Base-by-base conservation (phyloP, 35 echinoderm and acorn worm species). In the Ophiothrix spiculata region DNA sequence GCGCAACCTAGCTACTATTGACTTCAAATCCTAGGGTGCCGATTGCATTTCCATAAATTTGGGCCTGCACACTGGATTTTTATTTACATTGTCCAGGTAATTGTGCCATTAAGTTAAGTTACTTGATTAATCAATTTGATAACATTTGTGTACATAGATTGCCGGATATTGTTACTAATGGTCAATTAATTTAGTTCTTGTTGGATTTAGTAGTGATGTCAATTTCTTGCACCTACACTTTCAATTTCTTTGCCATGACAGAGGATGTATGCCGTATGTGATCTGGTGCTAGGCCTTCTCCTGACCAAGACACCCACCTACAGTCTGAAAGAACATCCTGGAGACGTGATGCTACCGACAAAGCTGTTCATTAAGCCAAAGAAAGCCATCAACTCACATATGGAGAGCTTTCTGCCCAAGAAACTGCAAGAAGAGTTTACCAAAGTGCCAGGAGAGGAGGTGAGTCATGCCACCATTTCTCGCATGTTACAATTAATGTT, bases 231-330 rank as follows among this genome's bases (percentile, higher is more conserved):
- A n/a, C 13, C 8, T n/a, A n/a, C n/a, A n/a, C n/a, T 78, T n/a
- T 45, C 25, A 12, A 35, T 40, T 40, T 41, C 40, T 31, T 36
- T 74, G 21, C n/a, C n/a, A n/a, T n/a, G n/a, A 28, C 36, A 98
- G 95, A 98, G 94, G 89, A 77, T 98, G 38, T 98, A 98, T 89
- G 95, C 95, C 29, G 88, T 98, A 23, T 98, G 95, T 89, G 95
- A 98, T 56, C 40, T 98, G 23, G 86, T 82, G 40, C 74, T 94
- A 56, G 89, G 95, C 0, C 86, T 98, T 8, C 75, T 98, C 1
- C 84, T 90, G 75, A 94, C 85, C 56, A 98, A 89, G 81, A 80
- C 88, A 31, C 84, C 91, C 0, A 81, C 77, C 38, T 86, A 94
- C 32, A 73, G 31, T 21, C 42, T 91, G 14, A 98, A 98, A 39